Evolutionary conservation across 1,140 invertebrate genomes (phyloP).

Genomic region (Drosophila watanabei): DNA sequence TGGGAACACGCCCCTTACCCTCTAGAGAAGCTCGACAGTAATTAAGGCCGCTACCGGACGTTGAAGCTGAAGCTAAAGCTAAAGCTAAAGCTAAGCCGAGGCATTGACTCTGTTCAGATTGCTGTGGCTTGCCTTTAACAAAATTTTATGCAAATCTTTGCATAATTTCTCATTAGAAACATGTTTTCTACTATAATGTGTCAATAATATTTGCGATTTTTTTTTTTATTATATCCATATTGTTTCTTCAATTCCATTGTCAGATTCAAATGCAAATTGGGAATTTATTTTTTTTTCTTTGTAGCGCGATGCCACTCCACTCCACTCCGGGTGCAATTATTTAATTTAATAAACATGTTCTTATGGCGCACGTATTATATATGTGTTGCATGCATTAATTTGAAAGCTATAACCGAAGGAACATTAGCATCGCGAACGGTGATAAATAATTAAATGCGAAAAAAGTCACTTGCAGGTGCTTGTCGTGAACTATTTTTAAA

Average conservation of each 20-base stretch:
- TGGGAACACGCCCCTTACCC: constrained; percentile 61
- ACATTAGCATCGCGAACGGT: constrained; percentile 53
- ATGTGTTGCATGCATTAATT: constrained; percentile 64
- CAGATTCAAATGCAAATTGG: constrained; percentile 60
- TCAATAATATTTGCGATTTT: constrained; percentile 68
- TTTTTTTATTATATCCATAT: constrained; percentile 43
- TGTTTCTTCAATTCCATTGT: constrained; percentile 57
- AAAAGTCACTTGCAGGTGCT: constrained; percentile 52
- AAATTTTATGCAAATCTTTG: constrained; percentile 64
- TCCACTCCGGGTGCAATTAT: constrained; percentile 59
- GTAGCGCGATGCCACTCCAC: constrained; percentile 42
- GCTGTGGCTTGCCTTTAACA: constrained; percentile 49
- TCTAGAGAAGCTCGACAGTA: constrained; percentile 52
- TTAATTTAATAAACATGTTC: constrained; percentile 80
- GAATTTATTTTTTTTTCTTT: constrained; percentile 22
- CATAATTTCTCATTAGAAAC: constrained; percentile 81
- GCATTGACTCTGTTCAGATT: constrained; percentile 47
- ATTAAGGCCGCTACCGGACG: constrained; percentile 81
- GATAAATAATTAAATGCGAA: constrained; percentile 53
- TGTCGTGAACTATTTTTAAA: constrained; percentile 78
- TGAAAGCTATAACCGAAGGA: constrained; percentile 44
- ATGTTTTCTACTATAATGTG: constrained; percentile 81
- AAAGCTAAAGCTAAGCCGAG: not conserved
- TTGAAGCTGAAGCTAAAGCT: constrained; percentile 33
- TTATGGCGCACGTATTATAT: constrained; percentile 41